These are phyloP conservation scores for Sinopyrophorus schimmeli DNA, from an alignment of 2,888 invertebrate genomes.

Conservation along the genomic window DNA sequence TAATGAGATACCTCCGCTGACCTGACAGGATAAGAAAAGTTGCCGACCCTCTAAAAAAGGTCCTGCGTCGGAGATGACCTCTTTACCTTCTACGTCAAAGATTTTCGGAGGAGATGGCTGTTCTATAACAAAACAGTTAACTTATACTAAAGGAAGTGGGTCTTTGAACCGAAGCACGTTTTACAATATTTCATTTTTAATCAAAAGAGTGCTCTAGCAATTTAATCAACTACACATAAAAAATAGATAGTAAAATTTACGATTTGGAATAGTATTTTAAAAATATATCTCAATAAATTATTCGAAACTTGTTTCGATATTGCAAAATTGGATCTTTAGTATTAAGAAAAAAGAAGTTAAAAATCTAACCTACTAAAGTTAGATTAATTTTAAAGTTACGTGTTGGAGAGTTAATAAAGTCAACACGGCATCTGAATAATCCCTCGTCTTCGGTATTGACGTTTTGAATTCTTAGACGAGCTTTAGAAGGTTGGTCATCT, in stretches of 20 bases:
- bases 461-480: slow-evolving; percentile 73
- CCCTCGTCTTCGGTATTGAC: slow-evolving; percentile 78
- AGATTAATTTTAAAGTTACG: slow-evolving; percentile 84
- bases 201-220: too few relatives aligned
- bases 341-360: slow-evolving; percentile 16
- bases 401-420: slow-evolving; percentile 87
- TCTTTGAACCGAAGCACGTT: too few relatives aligned
- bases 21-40: slow-evolving; percentile 82
- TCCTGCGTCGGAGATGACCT: slow-evolving; percentile 77
- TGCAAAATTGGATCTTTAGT: too few relatives aligned
- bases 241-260: too few relatives aligned
- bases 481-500: slow-evolving; percentile 71
- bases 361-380: slow-evolving; percentile 80
- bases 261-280: too few relatives aligned
- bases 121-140: slow-evolving; percentile 61
- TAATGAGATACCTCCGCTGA: slow-evolving; percentile 74
- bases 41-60: slow-evolving; percentile 87
- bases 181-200: too few relatives aligned
- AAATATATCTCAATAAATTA: too few relatives aligned
- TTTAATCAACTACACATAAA: too few relatives aligned
- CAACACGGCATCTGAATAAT: slow-evolving; percentile 83
- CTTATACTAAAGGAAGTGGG: too few relatives aligned
- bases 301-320: too few relatives aligned
- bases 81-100: slow-evolving; percentile 80
- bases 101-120: slow-evolving; percentile 80